A percentile compares a stretch with the other conserved stretches of the same genome.
These are phyloP conservation scores for Tenthredo distinguenda DNA, from an alignment of 2,888 invertebrate species.

Conservation along the genomic window DNA sequence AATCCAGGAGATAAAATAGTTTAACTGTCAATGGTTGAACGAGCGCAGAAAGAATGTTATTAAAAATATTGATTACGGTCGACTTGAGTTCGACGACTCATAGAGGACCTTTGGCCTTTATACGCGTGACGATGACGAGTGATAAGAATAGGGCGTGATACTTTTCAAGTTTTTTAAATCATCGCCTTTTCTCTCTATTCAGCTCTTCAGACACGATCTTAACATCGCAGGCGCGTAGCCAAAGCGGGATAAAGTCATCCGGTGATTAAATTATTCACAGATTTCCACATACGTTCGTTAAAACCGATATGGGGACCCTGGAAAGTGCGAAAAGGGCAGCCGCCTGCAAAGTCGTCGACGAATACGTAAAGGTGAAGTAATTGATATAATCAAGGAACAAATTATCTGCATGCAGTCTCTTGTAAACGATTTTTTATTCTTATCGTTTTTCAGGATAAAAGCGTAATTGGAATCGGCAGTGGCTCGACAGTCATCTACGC, in stretches of 20 bases:
- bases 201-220: background rate
- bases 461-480: slow-evolving; percentile 94
- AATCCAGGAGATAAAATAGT: background rate
- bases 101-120: background rate
- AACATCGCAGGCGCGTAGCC: background rate
- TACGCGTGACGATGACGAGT: background rate
- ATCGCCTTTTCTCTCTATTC: background rate
- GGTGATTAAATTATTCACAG: background rate
- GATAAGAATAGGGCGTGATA: background rate
- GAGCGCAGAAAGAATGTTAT: background rate
- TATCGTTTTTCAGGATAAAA: slow-evolving; percentile 80
- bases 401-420: background rate
- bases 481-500: slow-evolving; percentile 97
- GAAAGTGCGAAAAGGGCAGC: slow-evolving; percentile 87
- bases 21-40: background rate
- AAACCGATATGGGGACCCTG: slow-evolving; percentile 74
- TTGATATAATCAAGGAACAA: background rate
- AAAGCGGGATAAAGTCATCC: background rate
- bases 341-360: slow-evolving; percentile 89
- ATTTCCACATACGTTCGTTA: background rate
- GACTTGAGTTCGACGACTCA: background rate
- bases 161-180: background rate
- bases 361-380: slow-evolving; percentile 83
- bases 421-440: slow-evolving; percentile 53
- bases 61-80: background rate